A percentile compares a stretch with the other conserved stretches of the same genome.
These are phyloP conservation scores for Tringa solitaria DNA, from an alignment of 2,113 vertebrate genomes.

Conservation along the genomic window DNA sequence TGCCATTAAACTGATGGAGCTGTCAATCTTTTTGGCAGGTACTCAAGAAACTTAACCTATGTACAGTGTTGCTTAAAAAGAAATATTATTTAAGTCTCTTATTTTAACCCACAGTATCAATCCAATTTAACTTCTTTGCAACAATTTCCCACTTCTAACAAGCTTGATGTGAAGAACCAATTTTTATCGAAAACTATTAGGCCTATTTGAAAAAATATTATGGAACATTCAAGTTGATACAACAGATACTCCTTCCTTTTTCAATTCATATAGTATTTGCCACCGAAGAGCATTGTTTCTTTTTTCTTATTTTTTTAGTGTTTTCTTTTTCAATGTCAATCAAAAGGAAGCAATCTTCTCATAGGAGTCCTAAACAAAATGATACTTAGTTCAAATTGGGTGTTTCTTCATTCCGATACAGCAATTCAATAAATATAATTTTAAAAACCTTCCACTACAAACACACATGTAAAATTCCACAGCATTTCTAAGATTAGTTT, in stretches of 20 bases:
- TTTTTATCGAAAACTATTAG: not conserved
- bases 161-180: not conserved
- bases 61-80: not conserved
- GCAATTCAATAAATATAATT: not conserved
- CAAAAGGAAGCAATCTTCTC: not conserved
- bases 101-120: not conserved
- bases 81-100: not conserved
- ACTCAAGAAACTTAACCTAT: not conserved
- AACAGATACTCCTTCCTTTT: not conserved
- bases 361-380: not conserved
- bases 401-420: not conserved
- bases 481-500: not conserved
- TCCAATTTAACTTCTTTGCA: not conserved
- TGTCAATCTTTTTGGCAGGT: not conserved
- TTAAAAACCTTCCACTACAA: not conserved
- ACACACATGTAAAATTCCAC: not conserved
- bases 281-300: not conserved
- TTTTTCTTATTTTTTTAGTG: not conserved
- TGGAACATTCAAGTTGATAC: not conserved
- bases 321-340: not conserved
- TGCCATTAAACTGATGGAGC: not conserved
- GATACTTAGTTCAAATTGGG: not conserved
- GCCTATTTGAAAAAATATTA: not conserved
- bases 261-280: not conserved
- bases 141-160: not conserved